A percentile compares a stretch with the other conserved stretches of the same genome.
phyloP scores from a whole-genome alignment of 2,888 invertebrate species.

The Hyles lineata region DNA sequence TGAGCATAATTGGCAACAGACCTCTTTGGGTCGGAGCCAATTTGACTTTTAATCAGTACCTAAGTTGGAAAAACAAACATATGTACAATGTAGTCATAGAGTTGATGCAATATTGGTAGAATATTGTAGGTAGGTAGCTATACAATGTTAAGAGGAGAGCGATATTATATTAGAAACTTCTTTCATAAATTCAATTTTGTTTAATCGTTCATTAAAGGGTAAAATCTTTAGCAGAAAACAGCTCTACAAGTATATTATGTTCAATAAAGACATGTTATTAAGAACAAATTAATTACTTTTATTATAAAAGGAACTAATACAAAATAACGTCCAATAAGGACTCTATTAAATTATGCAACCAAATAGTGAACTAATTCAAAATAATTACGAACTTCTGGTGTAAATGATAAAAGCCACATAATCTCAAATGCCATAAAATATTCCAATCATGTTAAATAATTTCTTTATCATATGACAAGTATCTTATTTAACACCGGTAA shows the following conservation, averaged over 20 bases:
- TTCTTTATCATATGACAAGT: neutral
- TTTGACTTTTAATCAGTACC: neutral
- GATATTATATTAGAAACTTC: no score
- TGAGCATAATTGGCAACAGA: constrained; percentile 7
- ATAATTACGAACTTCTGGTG: neutral
- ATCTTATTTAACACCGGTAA: constrained; percentile 14
- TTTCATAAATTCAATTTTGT: no score
- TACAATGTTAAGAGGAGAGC: no score
- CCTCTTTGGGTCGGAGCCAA: constrained; percentile 11
- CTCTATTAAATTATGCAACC: no score
- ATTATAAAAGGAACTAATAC: no score
- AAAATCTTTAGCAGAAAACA: no score
- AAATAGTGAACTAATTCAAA: neutral
- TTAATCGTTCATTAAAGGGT: no score
- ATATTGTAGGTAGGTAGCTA: no score
- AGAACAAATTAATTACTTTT: no score
- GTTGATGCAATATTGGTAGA: neutral
- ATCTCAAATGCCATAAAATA: neutral
- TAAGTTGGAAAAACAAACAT: neutral
- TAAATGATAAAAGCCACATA: neutral
- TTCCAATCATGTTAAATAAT: constrained; percentile 2
- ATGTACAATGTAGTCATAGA: neutral
- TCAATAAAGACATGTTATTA: no score
- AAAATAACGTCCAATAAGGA: no score
- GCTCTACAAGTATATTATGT: no score